phyloP scores from a whole-genome alignment of 2,113 vertebrate species.

The Chaenogobius annularis region DNA sequence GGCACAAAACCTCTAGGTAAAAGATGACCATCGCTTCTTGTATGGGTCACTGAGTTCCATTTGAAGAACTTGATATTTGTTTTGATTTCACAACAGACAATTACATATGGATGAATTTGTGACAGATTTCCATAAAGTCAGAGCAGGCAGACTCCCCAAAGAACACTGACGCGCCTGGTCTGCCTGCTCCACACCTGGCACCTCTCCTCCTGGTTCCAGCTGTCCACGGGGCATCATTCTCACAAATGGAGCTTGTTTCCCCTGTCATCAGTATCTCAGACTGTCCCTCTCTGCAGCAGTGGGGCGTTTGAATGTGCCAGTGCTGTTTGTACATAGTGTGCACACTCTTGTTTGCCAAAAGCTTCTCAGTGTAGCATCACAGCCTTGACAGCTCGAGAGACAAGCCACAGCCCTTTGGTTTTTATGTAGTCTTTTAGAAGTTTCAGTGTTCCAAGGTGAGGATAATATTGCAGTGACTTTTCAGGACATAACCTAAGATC shows the following conservation, averaged over 20 bases:
- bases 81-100: constrained; percentile 14
- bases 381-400: constrained; percentile 51
- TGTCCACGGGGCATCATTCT: constrained; percentile 12
- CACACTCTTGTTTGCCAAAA: constrained; percentile 55
- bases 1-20: constrained; percentile 67
- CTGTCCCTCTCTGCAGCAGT: constrained; percentile 18
- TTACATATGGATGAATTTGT: constrained; percentile 21
- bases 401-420: constrained; percentile 46
- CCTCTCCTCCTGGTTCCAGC: constrained; percentile 41
- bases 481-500: constrained; percentile 50
- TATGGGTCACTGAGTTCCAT: constrained; percentile 11
- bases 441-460: constrained; percentile 36
- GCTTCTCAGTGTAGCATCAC: constrained; percentile 59
- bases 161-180: constrained; percentile 31
- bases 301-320: constrained; percentile 53
- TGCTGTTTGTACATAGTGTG: constrained; percentile 56
- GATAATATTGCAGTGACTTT: constrained; percentile 43
- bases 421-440: constrained; percentile 56
- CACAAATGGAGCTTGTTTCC: constrained; percentile 24
- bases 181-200: constrained; percentile 20
- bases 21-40: constrained; percentile 30
- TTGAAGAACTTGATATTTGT: constrained; percentile 6
- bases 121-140: constrained; percentile 37
- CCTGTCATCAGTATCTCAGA: constrained; percentile 25
- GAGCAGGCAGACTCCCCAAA: constrained; percentile 46